These are phyloP conservation scores for Lophura nycthemera DNA, from an alignment of 2,113 vertebrate genomes.

Conservation along the genomic window DNA sequence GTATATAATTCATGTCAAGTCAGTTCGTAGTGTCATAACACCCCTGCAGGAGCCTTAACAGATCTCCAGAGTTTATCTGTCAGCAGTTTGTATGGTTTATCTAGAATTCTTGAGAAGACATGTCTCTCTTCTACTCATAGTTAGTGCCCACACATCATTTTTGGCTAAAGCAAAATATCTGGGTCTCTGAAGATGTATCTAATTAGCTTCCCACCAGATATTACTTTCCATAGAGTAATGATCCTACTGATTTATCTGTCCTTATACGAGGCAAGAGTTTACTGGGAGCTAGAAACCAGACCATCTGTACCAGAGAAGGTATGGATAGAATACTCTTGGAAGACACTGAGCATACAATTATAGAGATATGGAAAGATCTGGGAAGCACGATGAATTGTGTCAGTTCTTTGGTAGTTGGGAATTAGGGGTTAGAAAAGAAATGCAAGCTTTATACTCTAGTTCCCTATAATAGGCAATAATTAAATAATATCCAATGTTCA, in stretches of 20 bases:
- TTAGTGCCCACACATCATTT: background rate
- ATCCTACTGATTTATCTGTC: background rate
- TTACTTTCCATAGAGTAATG: background rate
- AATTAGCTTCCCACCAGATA: background rate
- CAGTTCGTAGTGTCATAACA: background rate
- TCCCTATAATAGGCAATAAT: background rate
- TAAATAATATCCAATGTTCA: background rate
- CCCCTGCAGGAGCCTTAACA: background rate
- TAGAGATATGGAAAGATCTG: background rate
- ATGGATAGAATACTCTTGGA: background rate
- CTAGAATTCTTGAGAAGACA: background rate
- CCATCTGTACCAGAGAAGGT: background rate
- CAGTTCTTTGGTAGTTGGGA: background rate
- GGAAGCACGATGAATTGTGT: background rate
- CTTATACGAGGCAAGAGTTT: background rate
- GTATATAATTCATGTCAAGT: background rate
- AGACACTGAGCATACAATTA: background rate
- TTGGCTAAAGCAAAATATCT: background rate
- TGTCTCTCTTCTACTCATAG: background rate
- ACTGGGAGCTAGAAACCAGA: background rate
- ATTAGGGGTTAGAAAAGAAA: slow-evolving; percentile 6
- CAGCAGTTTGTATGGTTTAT: background rate
- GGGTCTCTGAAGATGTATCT: background rate
- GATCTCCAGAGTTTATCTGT: background rate
- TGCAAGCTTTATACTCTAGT: background rate